phyloP scores from a whole-genome alignment of 2,113 vertebrate species.

The Aspiorhynchus laticeps region DNA sequence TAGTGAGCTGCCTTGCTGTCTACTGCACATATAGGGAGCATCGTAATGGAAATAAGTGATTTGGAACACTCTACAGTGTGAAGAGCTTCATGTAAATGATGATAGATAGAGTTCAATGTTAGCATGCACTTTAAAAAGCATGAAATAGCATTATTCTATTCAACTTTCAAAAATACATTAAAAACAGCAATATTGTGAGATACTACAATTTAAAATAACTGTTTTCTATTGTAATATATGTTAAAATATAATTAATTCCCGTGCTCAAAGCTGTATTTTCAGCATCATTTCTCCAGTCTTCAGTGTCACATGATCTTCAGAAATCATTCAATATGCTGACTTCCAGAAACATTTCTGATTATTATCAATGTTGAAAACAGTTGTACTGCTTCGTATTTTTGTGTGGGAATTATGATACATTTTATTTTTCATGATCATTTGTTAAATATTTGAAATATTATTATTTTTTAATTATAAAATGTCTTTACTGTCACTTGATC shows the following conservation, averaged over 20 bases:
- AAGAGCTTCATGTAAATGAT: no score
- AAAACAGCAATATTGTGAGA: no score
- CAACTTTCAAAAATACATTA: neutral
- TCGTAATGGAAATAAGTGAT: neutral
- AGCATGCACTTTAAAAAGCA: no score
- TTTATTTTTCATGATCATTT: neutral
- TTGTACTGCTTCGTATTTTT: neutral
- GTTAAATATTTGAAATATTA: neutral
- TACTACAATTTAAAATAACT: neutral
- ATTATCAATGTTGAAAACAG: neutral
- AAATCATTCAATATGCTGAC: neutral
- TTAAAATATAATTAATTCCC: neutral
- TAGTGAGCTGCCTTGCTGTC: neutral
- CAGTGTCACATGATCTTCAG: neutral
- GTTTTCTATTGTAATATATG: neutral
- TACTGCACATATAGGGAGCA: neutral
- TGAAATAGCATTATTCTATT: no score
- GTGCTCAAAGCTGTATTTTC: neutral
- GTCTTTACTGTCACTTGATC: neutral
- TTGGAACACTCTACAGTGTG: no score
- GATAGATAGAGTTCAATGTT: no score
- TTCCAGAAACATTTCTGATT: neutral
- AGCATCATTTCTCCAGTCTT: neutral
- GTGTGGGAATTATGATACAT: neutral
- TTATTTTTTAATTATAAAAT: no score